A percentile compares a stretch with the other conserved stretches of the same genome.
Conservation (phyloP, 2,797 vertebrate genomes). For the Anguilla marmorata region DNA sequence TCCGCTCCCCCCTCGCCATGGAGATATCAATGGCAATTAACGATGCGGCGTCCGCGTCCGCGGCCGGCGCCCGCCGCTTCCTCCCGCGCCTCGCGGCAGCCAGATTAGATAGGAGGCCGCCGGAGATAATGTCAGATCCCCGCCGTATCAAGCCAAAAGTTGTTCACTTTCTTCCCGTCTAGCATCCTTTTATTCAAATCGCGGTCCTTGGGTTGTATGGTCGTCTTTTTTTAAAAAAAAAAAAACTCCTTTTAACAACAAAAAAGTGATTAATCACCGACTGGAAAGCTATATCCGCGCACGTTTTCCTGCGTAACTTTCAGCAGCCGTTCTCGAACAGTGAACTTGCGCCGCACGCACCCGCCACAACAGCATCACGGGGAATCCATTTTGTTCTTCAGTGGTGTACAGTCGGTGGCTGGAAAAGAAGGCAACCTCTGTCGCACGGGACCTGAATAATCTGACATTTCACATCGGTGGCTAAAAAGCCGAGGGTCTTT, state of each 20-base stretch:
- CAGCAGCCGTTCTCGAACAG: neutral
- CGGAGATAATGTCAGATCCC: slow-evolving; percentile 72
- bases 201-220: neutral
- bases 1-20: slow-evolving; percentile 55
- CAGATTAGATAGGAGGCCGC: slow-evolving; percentile 74
- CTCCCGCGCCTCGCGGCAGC: slow-evolving; percentile 66
- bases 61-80: slow-evolving; percentile 62
- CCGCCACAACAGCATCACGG: neutral
- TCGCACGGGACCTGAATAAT: slow-evolving; percentile 61
- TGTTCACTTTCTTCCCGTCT: slow-evolving; percentile 65
- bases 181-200: neutral
- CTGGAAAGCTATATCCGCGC: neutral
- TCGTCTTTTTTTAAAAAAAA: neutral
- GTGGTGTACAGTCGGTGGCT: slow-evolving; percentile 60
- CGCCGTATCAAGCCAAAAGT: slow-evolving; percentile 59
- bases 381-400: slow-evolving; percentile 37
- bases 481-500: slow-evolving; percentile 61
- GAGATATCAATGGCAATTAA: slow-evolving; percentile 81
- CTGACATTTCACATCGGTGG: slow-evolving; percentile 72
- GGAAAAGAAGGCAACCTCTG: slow-evolving; percentile 55
- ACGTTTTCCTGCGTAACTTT: neutral
- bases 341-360: neutral
- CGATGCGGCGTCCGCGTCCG: slow-evolving; percentile 69
- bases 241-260: neutral
- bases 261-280: neutral